Base-by-base conservation (phyloP, 2,888 invertebrate species). In the Phalera bucephala region DNA sequence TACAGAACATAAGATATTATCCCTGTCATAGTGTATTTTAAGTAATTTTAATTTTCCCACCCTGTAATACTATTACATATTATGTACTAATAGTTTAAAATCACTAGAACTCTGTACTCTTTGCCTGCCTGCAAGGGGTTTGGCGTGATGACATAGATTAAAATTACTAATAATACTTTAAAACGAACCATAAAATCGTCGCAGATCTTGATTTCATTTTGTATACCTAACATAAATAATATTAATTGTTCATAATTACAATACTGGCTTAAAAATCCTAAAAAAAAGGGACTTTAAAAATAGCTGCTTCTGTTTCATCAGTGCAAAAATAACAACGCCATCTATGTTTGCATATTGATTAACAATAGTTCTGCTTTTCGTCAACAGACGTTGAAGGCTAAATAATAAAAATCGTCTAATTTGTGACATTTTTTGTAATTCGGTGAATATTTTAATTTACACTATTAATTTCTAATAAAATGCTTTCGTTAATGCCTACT, bases 251-350 rank as follows among this genome's bases (percentile, higher is more conserved):
- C 45, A 17, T 39, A 36, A 36, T 40, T 39, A 36, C 45, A 57
- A 57, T 56, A 57, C 61, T 56, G 49, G 11, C 44, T 13, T 33
- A 55, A 42, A 34, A 36, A 37, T 23, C 45, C 55, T 50, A 41
- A 58, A 20, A 9, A 32, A 31, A n/a, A n/a, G n/a, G n/a, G 9
- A 36, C 8, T 17, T 5, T 37, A 48, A 45, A 41, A 36, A 44
- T 49, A 60, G 61, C 53, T 56, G 61, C 53, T 38, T 2, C 22
- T 31, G 40, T 43, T 29, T 23, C 13, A 56, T 41, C 20, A 21
- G 27, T 59, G 44, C 52, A 56, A 55, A 52, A 26, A 52, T 56
- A 52, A 34, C 21, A 52, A 46, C 49, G 44, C 42, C 39, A 49
- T 49, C 57, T 46, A 37, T 57, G 34, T 37, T 28, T 46, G 31